These are phyloP conservation scores for Hucho hucho DNA, from an alignment of 2,113 vertebrate species.

Conservation along the genomic window DNA sequence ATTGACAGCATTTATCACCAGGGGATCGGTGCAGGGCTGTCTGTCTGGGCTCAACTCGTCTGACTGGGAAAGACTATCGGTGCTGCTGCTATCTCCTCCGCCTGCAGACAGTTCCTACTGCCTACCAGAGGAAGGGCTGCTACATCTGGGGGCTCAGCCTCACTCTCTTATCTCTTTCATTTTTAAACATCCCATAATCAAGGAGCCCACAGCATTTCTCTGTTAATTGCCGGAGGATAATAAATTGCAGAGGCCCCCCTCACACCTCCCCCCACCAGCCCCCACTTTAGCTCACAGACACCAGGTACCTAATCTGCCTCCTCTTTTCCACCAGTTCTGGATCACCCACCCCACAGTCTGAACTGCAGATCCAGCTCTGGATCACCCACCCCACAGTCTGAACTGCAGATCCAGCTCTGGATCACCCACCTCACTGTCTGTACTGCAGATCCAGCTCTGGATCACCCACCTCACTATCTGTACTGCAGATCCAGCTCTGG, in stretches of 20 bases:
- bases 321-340: constrained; percentile 24
- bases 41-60: constrained; percentile 57
- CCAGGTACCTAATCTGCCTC: constrained; percentile 54
- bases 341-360: too few relatives aligned
- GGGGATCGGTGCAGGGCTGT: constrained; percentile 57
- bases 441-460: too few relatives aligned
- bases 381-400: too few relatives aligned
- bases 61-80: constrained; percentile 58
- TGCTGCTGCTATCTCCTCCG: constrained; percentile 68
- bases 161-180: constrained; percentile 68
- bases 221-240: constrained; percentile 76
- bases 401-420: too few relatives aligned
- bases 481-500: too few relatives aligned
- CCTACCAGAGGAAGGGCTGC: constrained; percentile 47
- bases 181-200: constrained; percentile 72
- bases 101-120: constrained; percentile 63
- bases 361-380: too few relatives aligned
- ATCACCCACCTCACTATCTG: too few relatives aligned
- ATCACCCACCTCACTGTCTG: too few relatives aligned
- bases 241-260: constrained; percentile 49
- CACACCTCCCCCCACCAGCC: constrained; percentile 10
- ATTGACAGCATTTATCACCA: constrained; percentile 70
- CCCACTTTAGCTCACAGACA: constrained; percentile 37
- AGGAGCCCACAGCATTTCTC: constrained; percentile 61
- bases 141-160: constrained; percentile 46